phyloP scores from a whole-genome alignment of 2,888 invertebrate species.

The Meloe dianella region DNA sequence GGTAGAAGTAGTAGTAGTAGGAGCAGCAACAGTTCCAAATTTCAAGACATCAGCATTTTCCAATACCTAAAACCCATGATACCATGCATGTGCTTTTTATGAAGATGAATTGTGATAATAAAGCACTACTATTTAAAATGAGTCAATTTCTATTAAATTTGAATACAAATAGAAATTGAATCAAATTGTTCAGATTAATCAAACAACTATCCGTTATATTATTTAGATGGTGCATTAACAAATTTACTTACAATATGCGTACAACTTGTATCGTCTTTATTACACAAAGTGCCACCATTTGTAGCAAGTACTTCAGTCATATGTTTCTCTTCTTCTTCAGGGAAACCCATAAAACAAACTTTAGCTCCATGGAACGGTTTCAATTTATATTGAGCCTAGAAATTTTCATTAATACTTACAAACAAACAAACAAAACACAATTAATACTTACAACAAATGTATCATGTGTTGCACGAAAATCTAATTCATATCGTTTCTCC shows the following conservation, averaged over 20 bases:
- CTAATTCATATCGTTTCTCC: slow-evolving; percentile 75
- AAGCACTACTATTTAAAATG: neutral
- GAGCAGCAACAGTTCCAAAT: slow-evolving; percentile 68
- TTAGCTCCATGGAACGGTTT: slow-evolving; percentile 88
- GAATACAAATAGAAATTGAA: neutral
- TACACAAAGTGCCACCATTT: slow-evolving; percentile 83
- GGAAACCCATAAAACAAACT: slow-evolving; percentile 89
- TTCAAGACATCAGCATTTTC: slow-evolving; percentile 72
- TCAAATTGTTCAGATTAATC: neutral
- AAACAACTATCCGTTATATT: too few species aligned
- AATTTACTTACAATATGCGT: slow-evolving; percentile 85
- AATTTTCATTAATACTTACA: slow-evolving; percentile 21
- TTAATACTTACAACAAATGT: slow-evolving; percentile 67
- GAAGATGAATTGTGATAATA: neutral
- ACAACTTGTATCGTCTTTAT: slow-evolving; percentile 81
- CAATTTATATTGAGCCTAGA: slow-evolving; percentile 73
- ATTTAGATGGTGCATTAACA: too few species aligned
- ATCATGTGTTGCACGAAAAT: slow-evolving; percentile 74
- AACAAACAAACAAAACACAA: slow-evolving; percentile 14
- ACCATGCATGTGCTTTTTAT: slow-evolving; percentile 38
- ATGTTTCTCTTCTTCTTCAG: slow-evolving; percentile 86
- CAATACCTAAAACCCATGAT: slow-evolving; percentile 73
- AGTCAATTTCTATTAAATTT: neutral
- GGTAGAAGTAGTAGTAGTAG: slow-evolving; percentile 59
- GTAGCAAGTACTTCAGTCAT: slow-evolving; percentile 88